Evolutionary conservation across 2,113 vertebrate genomes (phyloP).

Genomic region (Callaeas wilsoni): DNA sequence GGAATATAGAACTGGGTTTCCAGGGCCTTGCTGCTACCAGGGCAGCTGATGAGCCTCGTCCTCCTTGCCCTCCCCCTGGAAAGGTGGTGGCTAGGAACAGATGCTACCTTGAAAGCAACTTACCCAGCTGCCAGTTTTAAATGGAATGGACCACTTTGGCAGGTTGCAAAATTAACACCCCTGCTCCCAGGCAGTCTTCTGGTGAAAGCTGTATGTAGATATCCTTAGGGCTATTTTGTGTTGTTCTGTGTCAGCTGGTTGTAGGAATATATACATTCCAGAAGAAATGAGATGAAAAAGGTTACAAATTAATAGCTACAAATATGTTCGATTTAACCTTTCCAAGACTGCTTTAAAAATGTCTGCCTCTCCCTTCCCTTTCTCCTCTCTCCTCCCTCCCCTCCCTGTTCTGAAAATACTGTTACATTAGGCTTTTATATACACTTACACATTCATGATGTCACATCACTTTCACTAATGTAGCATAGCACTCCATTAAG

Average conservation of each 20-base stretch:
- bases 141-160: accelerated
- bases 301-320: neutral
- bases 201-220: neutral
- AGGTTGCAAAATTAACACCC: neutral
- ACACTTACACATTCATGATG: neutral
- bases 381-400: no score
- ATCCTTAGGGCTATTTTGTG: neutral
- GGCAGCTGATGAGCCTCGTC: neutral
- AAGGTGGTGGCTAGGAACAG: neutral
- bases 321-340: neutral
- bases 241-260: neutral
- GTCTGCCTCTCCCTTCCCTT: neutral
- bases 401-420: neutral
- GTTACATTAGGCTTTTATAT: neutral
- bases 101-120: neutral
- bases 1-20: neutral
- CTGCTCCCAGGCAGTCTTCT: neutral
- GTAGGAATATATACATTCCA: neutral
- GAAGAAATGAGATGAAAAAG: neutral
- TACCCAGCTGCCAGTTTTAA: accelerated
- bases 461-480: neutral
- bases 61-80: neutral
- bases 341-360: neutral
- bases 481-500: neutral
- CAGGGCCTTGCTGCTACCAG: neutral